Evolutionary conservation across 1,140 invertebrate genomes (phyloP).

Genomic region (Wiebesia pumilae): DNA sequence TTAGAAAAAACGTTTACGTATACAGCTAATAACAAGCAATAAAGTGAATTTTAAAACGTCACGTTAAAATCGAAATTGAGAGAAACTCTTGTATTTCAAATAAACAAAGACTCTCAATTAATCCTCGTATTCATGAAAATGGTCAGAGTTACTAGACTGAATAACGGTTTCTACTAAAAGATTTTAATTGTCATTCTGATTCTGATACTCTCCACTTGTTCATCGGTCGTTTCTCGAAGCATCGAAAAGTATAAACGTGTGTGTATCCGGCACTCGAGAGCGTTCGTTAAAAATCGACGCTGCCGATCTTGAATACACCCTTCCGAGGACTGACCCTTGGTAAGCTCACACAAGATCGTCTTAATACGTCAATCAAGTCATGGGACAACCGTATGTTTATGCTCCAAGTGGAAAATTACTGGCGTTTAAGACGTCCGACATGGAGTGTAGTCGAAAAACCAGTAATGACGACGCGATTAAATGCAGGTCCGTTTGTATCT

Average conservation of each 20-base stretch:
- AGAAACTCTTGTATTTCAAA: no score
- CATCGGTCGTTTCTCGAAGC: neutral
- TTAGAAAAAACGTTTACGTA: no score
- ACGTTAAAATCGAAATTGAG: no score
- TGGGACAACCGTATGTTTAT: conserved; percentile 5
- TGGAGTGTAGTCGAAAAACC: neutral
- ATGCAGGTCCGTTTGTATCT: conserved; percentile 60
- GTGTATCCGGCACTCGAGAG: conserved; percentile 11
- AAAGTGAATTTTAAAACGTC: no score
- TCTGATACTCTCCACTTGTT: neutral
- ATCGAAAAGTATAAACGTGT: neutral
- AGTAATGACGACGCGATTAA: conserved; percentile 58
- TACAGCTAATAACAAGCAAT: no score
- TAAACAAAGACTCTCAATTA: neutral
- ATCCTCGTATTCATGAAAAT: neutral
- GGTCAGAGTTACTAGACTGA: neutral
- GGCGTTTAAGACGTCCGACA: neutral
- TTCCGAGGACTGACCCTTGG: neutral
- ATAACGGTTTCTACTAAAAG: neutral
- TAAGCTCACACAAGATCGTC: conserved; percentile 22
- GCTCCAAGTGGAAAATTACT: conserved; percentile 35
- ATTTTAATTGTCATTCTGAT: neutral
- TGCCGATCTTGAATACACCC: neutral
- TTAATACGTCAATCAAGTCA: conserved; percentile 42
- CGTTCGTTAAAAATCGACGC: conserved; percentile 6